Evolutionary conservation across 2,888 invertebrate genomes (phyloP).

Genomic region (Trilocha varians): DNA sequence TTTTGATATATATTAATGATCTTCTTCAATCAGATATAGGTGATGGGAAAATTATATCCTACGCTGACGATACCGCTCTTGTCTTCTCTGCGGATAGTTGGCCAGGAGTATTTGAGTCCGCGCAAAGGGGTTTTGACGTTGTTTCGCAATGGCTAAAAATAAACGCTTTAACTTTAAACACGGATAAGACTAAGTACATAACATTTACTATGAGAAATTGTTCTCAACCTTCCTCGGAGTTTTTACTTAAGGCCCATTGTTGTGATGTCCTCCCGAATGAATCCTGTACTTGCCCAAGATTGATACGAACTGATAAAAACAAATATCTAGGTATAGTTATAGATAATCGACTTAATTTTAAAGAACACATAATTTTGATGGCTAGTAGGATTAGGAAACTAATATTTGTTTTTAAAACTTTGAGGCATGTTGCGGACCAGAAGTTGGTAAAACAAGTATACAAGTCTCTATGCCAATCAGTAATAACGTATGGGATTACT

Average conservation of each 20-base stretch:
- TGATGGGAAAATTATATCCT: slow-evolving; percentile 1
- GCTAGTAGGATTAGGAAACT: slow-evolving; percentile 1
- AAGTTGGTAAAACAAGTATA: background rate
- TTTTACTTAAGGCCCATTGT: background rate
- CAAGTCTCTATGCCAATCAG: background rate
- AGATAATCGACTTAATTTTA: background rate
- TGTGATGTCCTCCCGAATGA: background rate
- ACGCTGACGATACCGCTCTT: slow-evolving; percentile 9
- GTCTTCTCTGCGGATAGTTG: slow-evolving; percentile 5
- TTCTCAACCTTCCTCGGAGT: background rate
- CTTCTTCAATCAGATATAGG: background rate
- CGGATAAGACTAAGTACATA: slow-evolving; percentile 9
- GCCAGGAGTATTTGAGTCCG: slow-evolving; percentile 1
- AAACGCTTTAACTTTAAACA: slow-evolving; percentile 9
- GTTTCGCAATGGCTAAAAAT: slow-evolving; percentile 6
- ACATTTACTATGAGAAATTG: slow-evolving; percentile 3
- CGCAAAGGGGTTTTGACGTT: slow-evolving; percentile 6
- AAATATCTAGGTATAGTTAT: background rate
- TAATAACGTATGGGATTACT: background rate
- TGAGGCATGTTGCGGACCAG: slow-evolving; percentile 3
- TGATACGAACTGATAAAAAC: background rate
- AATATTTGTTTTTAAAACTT: slow-evolving; percentile 6
- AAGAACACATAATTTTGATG: background rate
- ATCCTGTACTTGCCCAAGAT: background rate
- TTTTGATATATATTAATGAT: slow-evolving; percentile 6